Conservation (phyloP, 2,113 vertebrate genomes). For the Heteronetta atricapilla region DNA sequence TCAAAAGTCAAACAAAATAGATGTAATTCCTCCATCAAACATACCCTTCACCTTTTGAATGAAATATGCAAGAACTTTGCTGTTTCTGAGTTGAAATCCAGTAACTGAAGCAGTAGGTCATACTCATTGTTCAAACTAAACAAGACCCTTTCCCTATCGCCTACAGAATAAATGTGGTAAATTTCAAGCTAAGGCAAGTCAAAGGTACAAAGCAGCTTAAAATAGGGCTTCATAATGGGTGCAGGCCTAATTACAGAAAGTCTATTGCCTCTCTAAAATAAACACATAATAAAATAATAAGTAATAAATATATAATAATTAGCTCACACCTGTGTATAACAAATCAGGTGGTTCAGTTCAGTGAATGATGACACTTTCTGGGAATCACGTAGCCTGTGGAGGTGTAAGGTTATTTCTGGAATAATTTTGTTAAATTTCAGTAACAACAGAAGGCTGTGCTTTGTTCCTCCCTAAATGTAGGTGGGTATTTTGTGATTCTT, state of each 20-base stretch:
- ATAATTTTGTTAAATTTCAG: background rate
- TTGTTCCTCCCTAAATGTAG: background rate
- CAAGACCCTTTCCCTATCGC: background rate
- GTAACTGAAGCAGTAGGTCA: background rate
- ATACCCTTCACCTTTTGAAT: background rate
- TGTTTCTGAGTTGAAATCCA: background rate
- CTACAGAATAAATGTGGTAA: background rate
- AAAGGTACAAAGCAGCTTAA: background rate
- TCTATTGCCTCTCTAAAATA: conserved; percentile 24
- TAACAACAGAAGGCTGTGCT: background rate
- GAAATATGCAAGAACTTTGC: background rate
- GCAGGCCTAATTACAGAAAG: background rate
- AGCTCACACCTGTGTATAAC: background rate
- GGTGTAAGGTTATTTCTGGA: background rate
- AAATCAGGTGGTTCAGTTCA: background rate
- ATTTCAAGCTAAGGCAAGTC: conserved; percentile 1
- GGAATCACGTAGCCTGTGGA: background rate
- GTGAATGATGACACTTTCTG: background rate
- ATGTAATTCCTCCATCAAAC: background rate
- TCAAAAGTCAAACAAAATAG: background rate
- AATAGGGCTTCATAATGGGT: background rate
- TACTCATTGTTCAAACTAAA: background rate
- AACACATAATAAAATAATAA: conserved; percentile 6
- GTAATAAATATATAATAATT: conserved; percentile 23
- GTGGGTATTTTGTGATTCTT: background rate